phyloP scores from a whole-genome alignment of 2,888 invertebrate species.

The Ophion obscuratus region DNA sequence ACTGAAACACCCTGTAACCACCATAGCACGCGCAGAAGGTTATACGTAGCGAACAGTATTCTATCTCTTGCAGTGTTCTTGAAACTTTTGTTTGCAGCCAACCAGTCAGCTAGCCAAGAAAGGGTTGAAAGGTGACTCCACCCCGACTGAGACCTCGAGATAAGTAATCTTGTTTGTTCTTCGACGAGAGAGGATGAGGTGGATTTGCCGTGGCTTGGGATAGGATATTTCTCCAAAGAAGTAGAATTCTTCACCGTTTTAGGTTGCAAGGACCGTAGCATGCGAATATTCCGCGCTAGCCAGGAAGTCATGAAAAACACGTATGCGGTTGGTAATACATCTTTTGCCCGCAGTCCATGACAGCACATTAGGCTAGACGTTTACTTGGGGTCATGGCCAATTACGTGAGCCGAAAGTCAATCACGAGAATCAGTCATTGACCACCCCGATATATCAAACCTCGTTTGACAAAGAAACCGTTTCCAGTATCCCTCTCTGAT shows the following conservation, averaged over 20 bases:
- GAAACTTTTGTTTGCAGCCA: constrained; percentile 56
- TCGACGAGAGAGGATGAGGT: constrained; percentile 45
- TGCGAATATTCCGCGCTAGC: constrained; percentile 8
- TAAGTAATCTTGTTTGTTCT: constrained; percentile 77
- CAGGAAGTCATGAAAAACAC: too few species aligned
- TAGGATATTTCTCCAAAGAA: constrained; percentile 16
- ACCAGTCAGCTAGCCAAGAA: constrained; percentile 7
- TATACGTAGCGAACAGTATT: constrained; percentile 27
- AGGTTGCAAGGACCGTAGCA: not conserved
- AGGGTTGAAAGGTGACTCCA: constrained; percentile 71
- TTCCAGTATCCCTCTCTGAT: too few species aligned
- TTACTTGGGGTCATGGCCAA: constrained; percentile 11
- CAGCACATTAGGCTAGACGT: not conserved
- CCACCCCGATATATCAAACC: not conserved
- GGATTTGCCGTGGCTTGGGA: constrained; percentile 29
- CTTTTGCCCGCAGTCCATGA: not conserved
- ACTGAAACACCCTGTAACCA: constrained; percentile 2
- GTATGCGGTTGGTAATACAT: too few species aligned
- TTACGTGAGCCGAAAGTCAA: not conserved
- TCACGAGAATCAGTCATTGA: not conserved
- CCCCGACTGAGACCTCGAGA: constrained; percentile 52
- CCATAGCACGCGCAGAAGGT: not conserved
- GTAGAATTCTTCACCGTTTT: not conserved
- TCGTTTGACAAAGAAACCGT: not conserved
- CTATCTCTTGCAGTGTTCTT: constrained; percentile 32